These are phyloP conservation scores for Clarias macrocephalus DNA, from an alignment of 2,113 vertebrate species.

Conservation along the genomic window DNA sequence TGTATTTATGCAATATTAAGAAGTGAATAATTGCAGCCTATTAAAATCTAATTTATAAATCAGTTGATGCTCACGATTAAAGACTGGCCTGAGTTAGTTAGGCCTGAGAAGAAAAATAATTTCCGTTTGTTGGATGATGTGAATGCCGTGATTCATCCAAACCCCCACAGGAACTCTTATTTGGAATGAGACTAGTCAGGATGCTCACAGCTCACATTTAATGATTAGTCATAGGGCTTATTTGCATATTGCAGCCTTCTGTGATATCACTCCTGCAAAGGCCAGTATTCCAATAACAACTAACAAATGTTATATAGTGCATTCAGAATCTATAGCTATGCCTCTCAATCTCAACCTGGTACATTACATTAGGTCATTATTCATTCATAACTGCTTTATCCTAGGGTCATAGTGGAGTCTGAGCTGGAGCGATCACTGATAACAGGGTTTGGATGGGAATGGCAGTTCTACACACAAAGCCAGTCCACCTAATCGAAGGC, in stretches of 20 bases:
- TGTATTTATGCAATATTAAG: slow-evolving; percentile 6
- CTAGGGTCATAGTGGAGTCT: not conserved
- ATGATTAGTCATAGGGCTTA: slow-evolving; percentile 30
- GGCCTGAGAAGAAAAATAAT: not conserved
- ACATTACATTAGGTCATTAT: not conserved
- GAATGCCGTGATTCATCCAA: slow-evolving; percentile 27
- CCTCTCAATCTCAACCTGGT: not conserved
- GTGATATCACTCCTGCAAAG: slow-evolving; percentile 4
- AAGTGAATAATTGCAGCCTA: slow-evolving; percentile 14
- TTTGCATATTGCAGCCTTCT: slow-evolving; percentile 29
- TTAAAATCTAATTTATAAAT: slow-evolving; percentile 24
- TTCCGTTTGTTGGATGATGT: slow-evolving; percentile 21
- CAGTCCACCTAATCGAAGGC: not conserved
- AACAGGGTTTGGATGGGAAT: not conserved
- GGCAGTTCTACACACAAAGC: not conserved
- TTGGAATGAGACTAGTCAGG: slow-evolving; percentile 31
- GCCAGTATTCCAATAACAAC: slow-evolving; percentile 7
- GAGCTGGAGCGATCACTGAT: not conserved
- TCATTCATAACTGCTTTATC: not conserved
- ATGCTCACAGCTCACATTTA: slow-evolving; percentile 33
- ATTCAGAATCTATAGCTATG: not conserved
- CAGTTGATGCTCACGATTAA: not conserved
- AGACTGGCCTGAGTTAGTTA: slow-evolving; percentile 12
- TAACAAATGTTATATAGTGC: slow-evolving; percentile 19
- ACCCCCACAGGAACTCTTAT: slow-evolving; percentile 33